These are phyloP conservation scores for Catharus minimus DNA, from an alignment of 2,113 vertebrate species.

Conservation along the genomic window DNA sequence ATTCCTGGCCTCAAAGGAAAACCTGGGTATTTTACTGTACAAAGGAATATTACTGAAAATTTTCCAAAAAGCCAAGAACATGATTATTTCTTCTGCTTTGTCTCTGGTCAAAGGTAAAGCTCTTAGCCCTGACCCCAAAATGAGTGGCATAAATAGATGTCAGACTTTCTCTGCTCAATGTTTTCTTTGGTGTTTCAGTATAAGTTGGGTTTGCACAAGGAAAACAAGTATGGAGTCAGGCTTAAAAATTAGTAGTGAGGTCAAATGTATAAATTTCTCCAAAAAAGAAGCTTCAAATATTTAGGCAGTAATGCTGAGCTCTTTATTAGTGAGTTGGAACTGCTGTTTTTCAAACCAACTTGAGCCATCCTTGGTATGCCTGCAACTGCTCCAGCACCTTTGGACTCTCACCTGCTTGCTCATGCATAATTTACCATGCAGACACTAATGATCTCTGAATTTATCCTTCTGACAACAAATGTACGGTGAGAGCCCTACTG, in stretches of 20 bases:
- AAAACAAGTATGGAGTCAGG: neutral
- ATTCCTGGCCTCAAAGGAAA: neutral
- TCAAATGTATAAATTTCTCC: neutral
- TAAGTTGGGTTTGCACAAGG: neutral
- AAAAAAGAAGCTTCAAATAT: neutral
- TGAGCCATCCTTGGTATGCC: neutral
- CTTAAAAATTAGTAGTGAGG: neutral
- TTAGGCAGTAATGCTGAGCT: neutral
- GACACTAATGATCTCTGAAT: neutral
- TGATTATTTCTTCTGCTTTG: neutral
- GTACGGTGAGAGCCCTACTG: neutral
- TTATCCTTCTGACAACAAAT: neutral
- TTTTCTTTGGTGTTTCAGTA: neutral
- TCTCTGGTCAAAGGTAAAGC: neutral
- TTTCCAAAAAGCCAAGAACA: neutral
- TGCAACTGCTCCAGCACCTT: neutral
- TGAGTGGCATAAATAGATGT: neutral
- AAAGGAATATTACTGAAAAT: neutral
- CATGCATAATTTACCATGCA: neutral
- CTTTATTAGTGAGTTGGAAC: neutral
- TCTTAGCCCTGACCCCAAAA: neutral
- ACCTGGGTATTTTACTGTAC: neutral
- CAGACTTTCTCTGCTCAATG: neutral
- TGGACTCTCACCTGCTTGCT: conserved; percentile 23
- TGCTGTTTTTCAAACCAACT: neutral